These are phyloP conservation scores for Pangasianodon gigas DNA, from an alignment of 2,113 vertebrate species.

Conservation along the genomic window DNA sequence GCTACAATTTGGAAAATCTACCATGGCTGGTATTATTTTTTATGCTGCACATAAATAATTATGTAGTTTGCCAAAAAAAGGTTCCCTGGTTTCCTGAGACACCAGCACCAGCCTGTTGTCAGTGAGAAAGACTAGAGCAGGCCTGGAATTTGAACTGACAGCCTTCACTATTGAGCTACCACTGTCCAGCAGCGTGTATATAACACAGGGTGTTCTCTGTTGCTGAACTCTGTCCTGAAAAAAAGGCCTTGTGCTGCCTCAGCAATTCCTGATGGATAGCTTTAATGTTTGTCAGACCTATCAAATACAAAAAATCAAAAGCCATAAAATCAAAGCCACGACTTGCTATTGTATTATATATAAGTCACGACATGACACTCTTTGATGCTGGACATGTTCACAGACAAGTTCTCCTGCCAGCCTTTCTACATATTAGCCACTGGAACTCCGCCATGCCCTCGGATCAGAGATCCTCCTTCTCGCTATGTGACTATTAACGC, in stretches of 20 bases:
- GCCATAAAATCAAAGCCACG: conserved; percentile 21
- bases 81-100: background rate
- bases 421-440: background rate
- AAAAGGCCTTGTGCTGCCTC: background rate
- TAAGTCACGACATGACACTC: conserved; percentile 15
- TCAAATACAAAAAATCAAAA: conserved; percentile 4
- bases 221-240: background rate
- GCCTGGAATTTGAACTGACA: background rate
- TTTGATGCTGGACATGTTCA: conserved; percentile 37
- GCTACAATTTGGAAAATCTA: background rate
- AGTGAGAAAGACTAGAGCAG: background rate
- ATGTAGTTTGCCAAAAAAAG: background rate
- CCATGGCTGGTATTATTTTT: background rate
- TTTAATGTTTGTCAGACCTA: background rate
- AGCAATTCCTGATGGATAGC: conserved; percentile 19
- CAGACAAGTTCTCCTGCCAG: conserved; percentile 1
- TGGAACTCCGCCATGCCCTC: background rate
- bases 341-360: background rate
- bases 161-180: background rate
- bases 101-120: background rate
- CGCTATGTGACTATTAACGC: conserved; percentile 16
- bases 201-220: background rate
- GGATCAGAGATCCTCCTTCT: conserved; percentile 18
- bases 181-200: background rate
- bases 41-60: background rate